Evolutionary conservation across 1,140 invertebrate species (phyloP).

Genomic region (Trichonephila clavipes): DNA sequence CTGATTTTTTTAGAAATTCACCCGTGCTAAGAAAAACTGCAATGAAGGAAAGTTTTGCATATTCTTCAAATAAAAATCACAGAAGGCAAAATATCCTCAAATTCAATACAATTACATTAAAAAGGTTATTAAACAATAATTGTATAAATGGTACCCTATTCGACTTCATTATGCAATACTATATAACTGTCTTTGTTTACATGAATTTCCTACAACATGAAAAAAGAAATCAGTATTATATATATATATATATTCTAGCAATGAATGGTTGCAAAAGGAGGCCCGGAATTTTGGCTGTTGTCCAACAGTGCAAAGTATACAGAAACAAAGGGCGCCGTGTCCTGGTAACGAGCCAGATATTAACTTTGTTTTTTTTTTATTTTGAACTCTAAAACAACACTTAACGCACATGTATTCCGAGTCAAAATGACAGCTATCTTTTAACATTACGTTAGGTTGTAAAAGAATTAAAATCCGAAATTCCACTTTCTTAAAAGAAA

Average conservation of each 20-base stretch:
- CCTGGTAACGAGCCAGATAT: conserved; percentile 16
- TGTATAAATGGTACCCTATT: not conserved
- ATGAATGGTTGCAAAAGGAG: not conserved
- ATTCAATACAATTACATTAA: too few species aligned
- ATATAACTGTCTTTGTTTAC: not conserved
- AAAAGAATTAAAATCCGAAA: conserved; percentile 2
- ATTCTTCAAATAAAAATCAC: too few species aligned
- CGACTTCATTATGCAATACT: not conserved
- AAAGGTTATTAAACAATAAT: too few species aligned
- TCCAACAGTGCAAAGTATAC: not conserved
- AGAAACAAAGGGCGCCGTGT: not conserved
- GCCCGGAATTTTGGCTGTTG: not conserved
- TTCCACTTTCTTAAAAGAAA: not conserved
- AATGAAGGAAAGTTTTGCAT: too few species aligned
- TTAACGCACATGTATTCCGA: not conserved
- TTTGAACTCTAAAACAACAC: not conserved
- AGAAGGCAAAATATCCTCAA: too few species aligned
- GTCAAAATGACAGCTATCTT: conserved; percentile 19
- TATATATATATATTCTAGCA: too few species aligned
- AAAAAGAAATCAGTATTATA: not conserved
- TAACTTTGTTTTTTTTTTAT: conserved; percentile 15
- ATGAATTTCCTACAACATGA: not conserved
- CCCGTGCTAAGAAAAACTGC: too few species aligned
- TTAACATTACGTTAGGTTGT: not conserved
- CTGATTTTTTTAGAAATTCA: too few species aligned